Evolutionary conservation across 2,797 vertebrate genomes (phyloP).

Genomic region (Enteromius radiatus): DNA sequence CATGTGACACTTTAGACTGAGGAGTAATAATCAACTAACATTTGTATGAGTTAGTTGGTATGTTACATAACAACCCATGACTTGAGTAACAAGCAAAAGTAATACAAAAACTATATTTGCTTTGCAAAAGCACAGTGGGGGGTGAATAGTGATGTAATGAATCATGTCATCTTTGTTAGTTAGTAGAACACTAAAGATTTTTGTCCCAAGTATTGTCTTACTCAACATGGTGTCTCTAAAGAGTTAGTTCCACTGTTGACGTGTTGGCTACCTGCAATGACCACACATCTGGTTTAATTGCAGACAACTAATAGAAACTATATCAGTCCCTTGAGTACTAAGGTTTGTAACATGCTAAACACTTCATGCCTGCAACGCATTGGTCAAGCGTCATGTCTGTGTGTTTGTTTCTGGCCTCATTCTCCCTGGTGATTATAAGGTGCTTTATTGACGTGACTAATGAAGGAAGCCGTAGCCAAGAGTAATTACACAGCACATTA

Average conservation of each 20-base stretch:
- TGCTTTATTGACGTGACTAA: slow-evolving; percentile 81
- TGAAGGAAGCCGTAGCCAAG: slow-evolving; percentile 77
- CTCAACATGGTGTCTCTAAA: background rate
- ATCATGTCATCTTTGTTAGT: background rate
- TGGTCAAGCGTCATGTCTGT: slow-evolving; percentile 23
- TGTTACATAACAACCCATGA: background rate
- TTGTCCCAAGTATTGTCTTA: background rate
- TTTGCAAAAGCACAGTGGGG: background rate
- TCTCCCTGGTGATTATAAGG: slow-evolving; percentile 74
- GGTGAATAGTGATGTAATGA: background rate
- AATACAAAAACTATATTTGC: background rate
- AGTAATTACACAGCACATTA: slow-evolving; percentile 84
- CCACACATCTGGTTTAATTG: background rate
- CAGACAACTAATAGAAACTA: background rate
- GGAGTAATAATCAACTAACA: too few relatives aligned
- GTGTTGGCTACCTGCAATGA: background rate
- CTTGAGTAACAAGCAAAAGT: background rate
- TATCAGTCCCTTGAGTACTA: background rate
- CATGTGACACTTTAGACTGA: too few relatives aligned
- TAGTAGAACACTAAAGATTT: background rate
- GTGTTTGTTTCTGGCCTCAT: slow-evolving; percentile 53
- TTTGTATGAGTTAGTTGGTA: background rate
- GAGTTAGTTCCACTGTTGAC: background rate
- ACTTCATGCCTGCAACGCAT: background rate
- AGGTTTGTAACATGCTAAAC: slow-evolving; percentile 3